These are phyloP conservation scores for Psix sp. DNA, from an alignment of 1,140 invertebrate genomes.

Conservation along the genomic window DNA sequence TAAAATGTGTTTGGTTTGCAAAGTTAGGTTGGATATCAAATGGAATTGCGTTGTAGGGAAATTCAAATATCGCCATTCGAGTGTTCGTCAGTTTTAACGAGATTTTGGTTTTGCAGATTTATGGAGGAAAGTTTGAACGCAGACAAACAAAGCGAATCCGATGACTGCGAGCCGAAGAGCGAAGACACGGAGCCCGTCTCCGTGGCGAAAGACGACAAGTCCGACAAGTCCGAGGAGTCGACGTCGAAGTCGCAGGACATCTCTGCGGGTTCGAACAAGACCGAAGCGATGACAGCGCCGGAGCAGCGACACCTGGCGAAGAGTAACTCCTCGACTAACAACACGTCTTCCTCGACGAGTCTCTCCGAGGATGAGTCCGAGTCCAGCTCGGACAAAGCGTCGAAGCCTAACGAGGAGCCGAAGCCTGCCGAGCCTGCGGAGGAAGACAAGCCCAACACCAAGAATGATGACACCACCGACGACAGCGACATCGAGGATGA, in stretches of 20 bases:
- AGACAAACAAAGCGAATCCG: conserved; percentile 67
- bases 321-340: conserved; percentile 50
- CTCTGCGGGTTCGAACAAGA: conserved; percentile 16
- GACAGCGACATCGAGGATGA: conserved; percentile 82
- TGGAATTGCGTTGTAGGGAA: not conserved
- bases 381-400: conserved; percentile 72
- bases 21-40: too few relatives aligned
- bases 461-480: conserved; percentile 73
- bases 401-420: too few relatives aligned
- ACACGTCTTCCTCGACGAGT: conserved; percentile 66
- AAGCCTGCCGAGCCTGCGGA: conserved; percentile 60
- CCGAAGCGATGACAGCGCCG: conserved; percentile 24
- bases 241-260: conserved; percentile 45
- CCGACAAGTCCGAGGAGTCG: conserved; percentile 37
- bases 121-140: conserved; percentile 69
- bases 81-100: not conserved
- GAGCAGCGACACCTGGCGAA: conserved; percentile 22
- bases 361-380: conserved; percentile 73
- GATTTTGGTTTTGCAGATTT: conserved; percentile 60
- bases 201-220: conserved; percentile 45
- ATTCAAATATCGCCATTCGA: not conserved
- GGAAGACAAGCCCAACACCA: conserved; percentile 44
- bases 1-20: too few relatives aligned
- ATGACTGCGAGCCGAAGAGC: conserved; percentile 64
- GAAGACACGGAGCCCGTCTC: conserved; percentile 54